Conservation (phyloP, 2,888 invertebrate genomes). For the Nomada ferruginata region DNA sequence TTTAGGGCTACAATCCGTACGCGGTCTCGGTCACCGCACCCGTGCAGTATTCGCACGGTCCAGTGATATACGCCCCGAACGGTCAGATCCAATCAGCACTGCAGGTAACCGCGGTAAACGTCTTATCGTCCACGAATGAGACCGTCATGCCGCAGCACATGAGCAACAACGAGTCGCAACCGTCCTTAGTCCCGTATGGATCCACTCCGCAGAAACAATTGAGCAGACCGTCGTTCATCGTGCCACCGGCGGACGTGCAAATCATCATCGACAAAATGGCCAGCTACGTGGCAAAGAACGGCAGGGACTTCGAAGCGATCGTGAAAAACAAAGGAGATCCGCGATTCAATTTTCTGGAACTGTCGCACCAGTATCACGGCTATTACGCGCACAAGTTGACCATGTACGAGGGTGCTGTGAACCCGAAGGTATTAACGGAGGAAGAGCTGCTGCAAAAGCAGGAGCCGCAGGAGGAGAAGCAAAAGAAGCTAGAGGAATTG, state of each 20-base stretch:
- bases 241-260: constrained; percentile 93
- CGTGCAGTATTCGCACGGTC: constrained; percentile 82
- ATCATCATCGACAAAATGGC: constrained; percentile 98
- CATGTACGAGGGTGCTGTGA: constrained; percentile 82
- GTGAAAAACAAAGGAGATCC: constrained; percentile 93
- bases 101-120: constrained; percentile 42
- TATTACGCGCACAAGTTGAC: constrained; percentile 91
- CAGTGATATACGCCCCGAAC: constrained; percentile 80
- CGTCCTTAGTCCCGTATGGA: constrained; percentile 81
- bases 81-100: constrained; percentile 75
- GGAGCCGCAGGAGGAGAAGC: constrained; percentile 81
- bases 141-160: constrained; percentile 27
- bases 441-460: constrained; percentile 81
- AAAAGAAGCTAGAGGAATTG: constrained; percentile 81
- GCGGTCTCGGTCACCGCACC: constrained; percentile 64
- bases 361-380: constrained; percentile 90
- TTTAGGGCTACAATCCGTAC: constrained; percentile 75
- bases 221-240: constrained; percentile 85
- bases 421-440: constrained; percentile 80
- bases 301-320: constrained; percentile 95
- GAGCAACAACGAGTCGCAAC: constrained; percentile 54
- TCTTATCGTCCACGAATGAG: constrained; percentile 52
- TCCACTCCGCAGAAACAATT: constrained; percentile 78
- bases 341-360: constrained; percentile 94
- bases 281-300: constrained; percentile 97